These are phyloP conservation scores for Halcyon smyrnensis DNA, from an alignment of 2,797 vertebrate species.

Conservation along the genomic window DNA sequence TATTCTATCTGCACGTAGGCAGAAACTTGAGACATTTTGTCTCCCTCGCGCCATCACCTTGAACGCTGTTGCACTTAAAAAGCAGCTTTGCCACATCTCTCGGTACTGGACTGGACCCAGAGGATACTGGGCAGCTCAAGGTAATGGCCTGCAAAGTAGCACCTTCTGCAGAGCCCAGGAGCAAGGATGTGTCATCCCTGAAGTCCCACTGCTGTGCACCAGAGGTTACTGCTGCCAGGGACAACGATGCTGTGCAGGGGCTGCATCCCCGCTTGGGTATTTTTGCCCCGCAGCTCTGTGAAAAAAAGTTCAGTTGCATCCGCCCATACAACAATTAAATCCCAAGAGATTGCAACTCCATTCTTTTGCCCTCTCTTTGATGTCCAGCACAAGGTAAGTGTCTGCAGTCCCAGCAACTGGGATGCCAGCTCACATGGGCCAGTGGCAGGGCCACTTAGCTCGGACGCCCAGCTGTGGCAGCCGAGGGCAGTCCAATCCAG, in stretches of 20 bases:
- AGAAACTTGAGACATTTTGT: not conserved
- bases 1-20: constrained; percentile 29
- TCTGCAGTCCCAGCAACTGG: rapidly evolving
- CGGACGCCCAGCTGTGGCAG: rapidly evolving
- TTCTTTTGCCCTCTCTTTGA: not conserved
- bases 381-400: not conserved
- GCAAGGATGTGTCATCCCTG: not conserved
- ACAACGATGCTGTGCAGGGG: not conserved
- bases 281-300: not conserved
- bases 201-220: not conserved
- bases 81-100: not conserved
- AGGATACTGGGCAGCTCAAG: not conserved
- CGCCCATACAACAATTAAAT: not conserved
- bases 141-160: not conserved
- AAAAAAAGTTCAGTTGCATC: not conserved
- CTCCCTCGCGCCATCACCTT: not conserved
- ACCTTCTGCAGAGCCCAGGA: not conserved
- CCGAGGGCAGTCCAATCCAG: not conserved
- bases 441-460: not conserved
- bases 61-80: not conserved
- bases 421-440: not conserved
- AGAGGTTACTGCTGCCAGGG: not conserved
- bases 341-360: not conserved
- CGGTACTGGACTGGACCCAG: not conserved
- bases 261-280: not conserved